Percentiles rank a stretch among this genome's conserved stretches.
These are phyloP conservation scores for Anastatus disparis DNA, from an alignment of 1,140 invertebrate species.

Conservation along the genomic window DNA sequence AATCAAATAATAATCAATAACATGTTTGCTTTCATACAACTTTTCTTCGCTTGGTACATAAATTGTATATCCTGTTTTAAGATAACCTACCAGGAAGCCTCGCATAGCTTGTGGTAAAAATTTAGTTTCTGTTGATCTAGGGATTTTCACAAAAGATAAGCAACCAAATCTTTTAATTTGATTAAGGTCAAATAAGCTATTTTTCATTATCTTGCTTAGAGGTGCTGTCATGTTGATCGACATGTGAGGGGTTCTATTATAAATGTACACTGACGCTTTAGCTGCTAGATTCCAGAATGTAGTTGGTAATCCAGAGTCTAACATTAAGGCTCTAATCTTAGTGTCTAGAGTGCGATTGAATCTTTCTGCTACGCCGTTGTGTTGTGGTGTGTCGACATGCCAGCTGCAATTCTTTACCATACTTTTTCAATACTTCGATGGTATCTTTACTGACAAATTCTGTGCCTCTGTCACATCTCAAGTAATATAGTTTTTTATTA, in stretches of 20 bases:
- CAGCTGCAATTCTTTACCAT: neutral
- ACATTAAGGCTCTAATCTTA: neutral
- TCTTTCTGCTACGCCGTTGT: slow-evolving; percentile 45
- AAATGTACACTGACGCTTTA: neutral
- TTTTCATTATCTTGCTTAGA: too few relatives aligned
- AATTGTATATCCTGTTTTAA: too few relatives aligned
- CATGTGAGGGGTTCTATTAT: neutral
- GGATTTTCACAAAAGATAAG: too few relatives aligned
- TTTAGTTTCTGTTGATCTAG: too few relatives aligned
- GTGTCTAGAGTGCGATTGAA: neutral
- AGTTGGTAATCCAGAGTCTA: neutral
- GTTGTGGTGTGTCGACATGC: slow-evolving; percentile 35
- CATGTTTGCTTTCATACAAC: too few relatives aligned
- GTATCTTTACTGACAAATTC: neutral
- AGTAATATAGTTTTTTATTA: neutral
- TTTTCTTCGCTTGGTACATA: too few relatives aligned
- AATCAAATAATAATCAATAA: too few relatives aligned
- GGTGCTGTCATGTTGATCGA: too few relatives aligned
- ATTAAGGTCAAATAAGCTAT: too few relatives aligned
- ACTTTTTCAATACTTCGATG: neutral
- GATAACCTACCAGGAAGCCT: too few relatives aligned
- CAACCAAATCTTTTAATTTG: too few relatives aligned
- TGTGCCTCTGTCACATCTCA: neutral
- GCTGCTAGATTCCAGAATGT: neutral
- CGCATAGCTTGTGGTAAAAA: too few relatives aligned